Evolutionary conservation across 1,140 invertebrate genomes (phyloP).

Genomic region (Diploscapter pachys): DNA sequence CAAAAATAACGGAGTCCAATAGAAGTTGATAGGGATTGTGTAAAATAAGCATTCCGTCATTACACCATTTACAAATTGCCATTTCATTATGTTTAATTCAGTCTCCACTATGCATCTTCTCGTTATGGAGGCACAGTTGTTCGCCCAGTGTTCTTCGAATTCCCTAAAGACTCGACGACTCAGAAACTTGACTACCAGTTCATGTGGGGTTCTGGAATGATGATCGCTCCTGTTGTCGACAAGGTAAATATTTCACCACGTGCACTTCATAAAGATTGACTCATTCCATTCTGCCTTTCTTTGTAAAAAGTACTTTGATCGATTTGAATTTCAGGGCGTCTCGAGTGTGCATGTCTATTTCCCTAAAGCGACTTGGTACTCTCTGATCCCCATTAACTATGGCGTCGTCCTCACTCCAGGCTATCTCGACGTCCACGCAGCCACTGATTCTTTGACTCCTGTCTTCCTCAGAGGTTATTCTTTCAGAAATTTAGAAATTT

Average conservation of each 20-base stretch:
- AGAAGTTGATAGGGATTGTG: too few species aligned
- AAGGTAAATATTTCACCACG: conserved; percentile 13
- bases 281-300: too few species aligned
- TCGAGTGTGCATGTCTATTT: conserved; percentile 43
- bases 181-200: conserved; percentile 40
- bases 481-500: too few species aligned
- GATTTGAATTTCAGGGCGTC: conserved; percentile 40
- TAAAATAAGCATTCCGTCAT: too few species aligned
- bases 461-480: conserved; percentile 49
- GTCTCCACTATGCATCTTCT: conserved; percentile 39
- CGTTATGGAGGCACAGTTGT: conserved; percentile 37
- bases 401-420: conserved; percentile 26
- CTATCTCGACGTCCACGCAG: conserved; percentile 29
- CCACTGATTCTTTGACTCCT: conserved; percentile 42
- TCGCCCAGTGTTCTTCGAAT: conserved; percentile 46
- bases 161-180: conserved; percentile 36
- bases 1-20: too few species aligned
- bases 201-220: conserved; percentile 44
- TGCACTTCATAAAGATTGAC: neutral
- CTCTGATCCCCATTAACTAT: conserved; percentile 45
- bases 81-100: conserved; percentile 28
- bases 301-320: too few species aligned
- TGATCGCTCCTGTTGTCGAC: conserved; percentile 41
- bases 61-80: too few species aligned
- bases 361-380: conserved; percentile 47